These are phyloP conservation scores for Leptura quadrifasciata DNA, from an alignment of 2,888 invertebrate genomes.

Conservation along the genomic window DNA sequence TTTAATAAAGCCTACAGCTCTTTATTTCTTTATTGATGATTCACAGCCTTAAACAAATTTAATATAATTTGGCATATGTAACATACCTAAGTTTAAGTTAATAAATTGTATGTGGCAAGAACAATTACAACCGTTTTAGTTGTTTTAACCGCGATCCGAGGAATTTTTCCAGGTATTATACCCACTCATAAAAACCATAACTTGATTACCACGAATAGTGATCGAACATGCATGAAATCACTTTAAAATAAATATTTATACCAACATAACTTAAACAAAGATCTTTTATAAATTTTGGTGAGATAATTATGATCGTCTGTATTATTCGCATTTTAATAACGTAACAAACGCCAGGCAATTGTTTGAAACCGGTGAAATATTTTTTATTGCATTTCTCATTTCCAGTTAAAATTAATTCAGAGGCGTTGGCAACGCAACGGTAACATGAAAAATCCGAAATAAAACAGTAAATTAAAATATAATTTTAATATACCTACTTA, in stretches of 20 bases:
- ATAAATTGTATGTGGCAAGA: background rate
- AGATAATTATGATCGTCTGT: background rate
- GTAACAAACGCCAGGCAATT: background rate
- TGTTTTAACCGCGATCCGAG: background rate
- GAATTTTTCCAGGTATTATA: background rate
- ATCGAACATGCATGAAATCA: background rate
- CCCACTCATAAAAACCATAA: background rate
- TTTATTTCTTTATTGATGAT: constrained; percentile 9
- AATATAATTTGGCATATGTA: background rate
- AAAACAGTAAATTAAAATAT: too few species aligned
- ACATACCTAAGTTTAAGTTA: background rate
- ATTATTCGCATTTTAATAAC: background rate
- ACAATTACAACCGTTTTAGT: background rate
- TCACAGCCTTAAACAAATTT: background rate
- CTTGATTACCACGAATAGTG: constrained; percentile 3
- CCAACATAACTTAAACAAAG: background rate
- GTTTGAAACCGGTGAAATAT: background rate
- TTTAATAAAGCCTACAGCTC: constrained; percentile 15
- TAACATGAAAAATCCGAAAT: background rate
- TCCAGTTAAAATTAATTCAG: background rate
- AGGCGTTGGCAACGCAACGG: background rate
- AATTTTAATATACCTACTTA: too few species aligned
- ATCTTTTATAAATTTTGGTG: background rate
- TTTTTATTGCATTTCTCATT: background rate
- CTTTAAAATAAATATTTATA: constrained; percentile 22